A percentile compares a stretch with the other conserved stretches of the same genome.
phyloP scores from a whole-genome alignment of 2,113 vertebrate species.

The Actenoides hombroni region DNA sequence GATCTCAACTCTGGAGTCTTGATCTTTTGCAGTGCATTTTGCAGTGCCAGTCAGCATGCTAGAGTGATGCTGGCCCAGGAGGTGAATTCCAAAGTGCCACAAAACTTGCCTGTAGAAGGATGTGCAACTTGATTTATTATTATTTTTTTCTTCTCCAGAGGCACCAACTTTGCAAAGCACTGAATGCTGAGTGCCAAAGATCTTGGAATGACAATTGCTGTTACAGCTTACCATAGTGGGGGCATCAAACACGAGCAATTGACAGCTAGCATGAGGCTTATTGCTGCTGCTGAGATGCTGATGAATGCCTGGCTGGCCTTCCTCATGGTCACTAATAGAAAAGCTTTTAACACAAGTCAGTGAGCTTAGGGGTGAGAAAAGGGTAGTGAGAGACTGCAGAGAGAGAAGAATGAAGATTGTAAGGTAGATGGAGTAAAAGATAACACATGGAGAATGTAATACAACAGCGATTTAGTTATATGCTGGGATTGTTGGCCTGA shows the following conservation, averaged over 20 bases:
- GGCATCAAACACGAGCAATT: neutral
- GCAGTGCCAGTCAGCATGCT: neutral
- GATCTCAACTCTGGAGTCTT: neutral
- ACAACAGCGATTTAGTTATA: neutral
- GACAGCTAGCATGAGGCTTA: neutral
- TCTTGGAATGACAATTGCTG: neutral
- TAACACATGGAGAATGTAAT: neutral
- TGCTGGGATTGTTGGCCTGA: neutral
- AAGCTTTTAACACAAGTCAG: neutral
- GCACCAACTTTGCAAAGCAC: neutral
- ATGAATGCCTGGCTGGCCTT: neutral
- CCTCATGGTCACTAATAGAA: neutral
- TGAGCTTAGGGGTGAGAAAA: neutral
- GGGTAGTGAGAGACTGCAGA: neutral
- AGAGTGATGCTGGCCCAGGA: neutral
- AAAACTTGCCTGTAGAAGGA: neutral
- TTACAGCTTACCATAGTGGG: neutral
- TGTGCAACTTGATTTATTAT: neutral
- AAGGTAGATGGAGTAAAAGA: neutral
- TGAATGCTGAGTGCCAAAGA: neutral
- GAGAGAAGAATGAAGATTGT: neutral
- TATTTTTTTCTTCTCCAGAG: neutral
- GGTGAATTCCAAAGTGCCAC: neutral
- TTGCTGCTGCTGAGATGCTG: neutral
- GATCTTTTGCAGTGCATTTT: neutral